phyloP scores from a whole-genome alignment of 1,140 invertebrate species.

The Drosophila kanapiae region DNA sequence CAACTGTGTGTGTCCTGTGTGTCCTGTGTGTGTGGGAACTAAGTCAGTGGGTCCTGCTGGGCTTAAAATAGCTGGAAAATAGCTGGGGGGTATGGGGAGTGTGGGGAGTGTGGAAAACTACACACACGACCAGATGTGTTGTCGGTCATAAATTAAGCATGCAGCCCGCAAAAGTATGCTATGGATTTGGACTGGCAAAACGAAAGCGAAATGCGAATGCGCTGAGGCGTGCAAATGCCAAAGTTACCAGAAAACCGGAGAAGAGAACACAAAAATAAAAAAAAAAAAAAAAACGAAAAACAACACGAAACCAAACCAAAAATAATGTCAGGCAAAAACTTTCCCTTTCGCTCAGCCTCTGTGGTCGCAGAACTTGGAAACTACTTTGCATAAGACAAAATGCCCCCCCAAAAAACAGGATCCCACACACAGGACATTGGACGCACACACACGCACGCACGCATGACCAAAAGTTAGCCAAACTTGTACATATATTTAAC shows the following conservation, averaged over 20 bases:
- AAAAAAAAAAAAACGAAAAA: neutral
- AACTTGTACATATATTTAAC: conserved; percentile 13
- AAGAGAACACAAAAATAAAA: neutral
- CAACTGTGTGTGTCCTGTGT: conserved; percentile 23
- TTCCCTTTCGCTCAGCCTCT: conserved; percentile 31
- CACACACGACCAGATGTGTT: conserved; percentile 6
- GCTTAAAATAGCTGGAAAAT: conserved; percentile 43
- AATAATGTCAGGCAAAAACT: conserved; percentile 26
- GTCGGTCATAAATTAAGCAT: conserved; percentile 72
- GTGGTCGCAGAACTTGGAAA: conserved; percentile 78
- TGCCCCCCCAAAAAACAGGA: conserved; percentile 16
- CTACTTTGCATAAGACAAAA: conserved; percentile 79
- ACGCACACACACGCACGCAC: conserved; percentile 16
- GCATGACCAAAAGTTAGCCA: conserved; percentile 38
- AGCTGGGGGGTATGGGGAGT: neutral
- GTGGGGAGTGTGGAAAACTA: conserved; percentile 25
- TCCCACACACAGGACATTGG: conserved; percentile 23
- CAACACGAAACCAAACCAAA: neutral
- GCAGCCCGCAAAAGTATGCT: conserved; percentile 66
- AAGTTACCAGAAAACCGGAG: conserved; percentile 42
- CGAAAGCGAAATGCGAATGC: conserved; percentile 47
- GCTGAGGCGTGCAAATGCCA: conserved; percentile 77
- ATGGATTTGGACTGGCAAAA: conserved; percentile 26
- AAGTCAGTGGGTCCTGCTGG: conserved; percentile 69
- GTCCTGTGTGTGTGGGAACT: conserved; percentile 59